Conservation (phyloP, 2,888 invertebrate genomes). For the Lasiommata megera region DNA sequence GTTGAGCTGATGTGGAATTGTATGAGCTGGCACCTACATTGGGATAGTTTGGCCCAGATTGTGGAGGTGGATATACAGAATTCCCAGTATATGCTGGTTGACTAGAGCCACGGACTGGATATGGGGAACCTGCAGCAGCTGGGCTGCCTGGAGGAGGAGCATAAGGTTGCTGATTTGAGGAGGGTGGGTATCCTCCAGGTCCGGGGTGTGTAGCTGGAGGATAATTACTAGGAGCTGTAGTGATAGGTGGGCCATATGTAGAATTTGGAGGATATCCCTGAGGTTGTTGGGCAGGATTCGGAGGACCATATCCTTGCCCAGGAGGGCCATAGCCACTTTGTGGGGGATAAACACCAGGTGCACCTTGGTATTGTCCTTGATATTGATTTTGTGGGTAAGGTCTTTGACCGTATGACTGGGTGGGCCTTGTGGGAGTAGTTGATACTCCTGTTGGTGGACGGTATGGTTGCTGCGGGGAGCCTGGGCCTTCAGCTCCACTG, state of each 20-base stretch:
- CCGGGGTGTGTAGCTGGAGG: slow-evolving; percentile 78
- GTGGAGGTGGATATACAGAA: slow-evolving; percentile 71
- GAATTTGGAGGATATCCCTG: slow-evolving; percentile 85
- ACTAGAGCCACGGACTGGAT: slow-evolving; percentile 65
- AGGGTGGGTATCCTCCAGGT: slow-evolving; percentile 69
- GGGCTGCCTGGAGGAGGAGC: slow-evolving; percentile 75
- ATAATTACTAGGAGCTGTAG: slow-evolving; percentile 81
- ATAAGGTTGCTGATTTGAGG: slow-evolving; percentile 72
- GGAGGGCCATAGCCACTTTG: slow-evolving; percentile 86
- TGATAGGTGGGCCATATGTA: slow-evolving; percentile 83
- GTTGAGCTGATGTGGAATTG: slow-evolving; percentile 71
- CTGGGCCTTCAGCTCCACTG: slow-evolving; percentile 60
- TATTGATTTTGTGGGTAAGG: slow-evolving; percentile 86
- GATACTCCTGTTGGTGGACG: slow-evolving; percentile 76
- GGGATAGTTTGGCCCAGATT: slow-evolving; percentile 68
- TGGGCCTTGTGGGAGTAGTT: slow-evolving; percentile 81
- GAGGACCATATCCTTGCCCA: slow-evolving; percentile 83
- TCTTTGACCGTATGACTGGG: slow-evolving; percentile 85
- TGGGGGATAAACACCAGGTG: slow-evolving; percentile 83
- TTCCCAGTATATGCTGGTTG: slow-evolving; percentile 74
- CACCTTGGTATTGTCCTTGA: slow-evolving; percentile 81
- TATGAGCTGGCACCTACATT: slow-evolving; percentile 74
- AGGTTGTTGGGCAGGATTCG: slow-evolving; percentile 82
- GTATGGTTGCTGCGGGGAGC: slow-evolving; percentile 72
- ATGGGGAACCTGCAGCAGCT: slow-evolving; percentile 65